Conservation (phyloP, 2,797 vertebrate species). For the Typhlichthys eigenmanni region DNA sequence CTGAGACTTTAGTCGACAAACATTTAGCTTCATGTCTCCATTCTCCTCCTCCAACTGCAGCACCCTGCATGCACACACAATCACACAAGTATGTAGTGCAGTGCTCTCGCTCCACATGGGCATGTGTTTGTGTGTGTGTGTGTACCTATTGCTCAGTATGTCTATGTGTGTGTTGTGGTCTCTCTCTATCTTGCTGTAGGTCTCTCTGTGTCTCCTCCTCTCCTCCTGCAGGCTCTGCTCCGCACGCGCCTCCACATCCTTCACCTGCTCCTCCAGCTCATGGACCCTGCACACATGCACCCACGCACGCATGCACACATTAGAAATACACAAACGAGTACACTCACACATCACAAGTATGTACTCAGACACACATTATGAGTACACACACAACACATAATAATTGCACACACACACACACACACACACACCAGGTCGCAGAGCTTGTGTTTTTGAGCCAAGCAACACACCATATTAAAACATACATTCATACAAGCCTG, state of each 20-base stretch:
- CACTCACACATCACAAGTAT: not conserved
- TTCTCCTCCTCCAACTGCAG: slow-evolving; percentile 92
- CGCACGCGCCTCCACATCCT: slow-evolving; percentile 88
- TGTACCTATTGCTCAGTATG: slow-evolving; percentile 86
- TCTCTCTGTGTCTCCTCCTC: slow-evolving; percentile 85
- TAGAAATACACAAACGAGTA: not conserved
- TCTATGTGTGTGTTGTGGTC: slow-evolving; percentile 88
- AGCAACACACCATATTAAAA: no score
- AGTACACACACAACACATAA: not conserved
- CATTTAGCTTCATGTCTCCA: slow-evolving; percentile 80
- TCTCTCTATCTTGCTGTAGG: slow-evolving; percentile 86
- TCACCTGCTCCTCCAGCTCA: slow-evolving; percentile 94
- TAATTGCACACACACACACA: not conserved
- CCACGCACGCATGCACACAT: not conserved
- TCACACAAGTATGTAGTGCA: slow-evolving; percentile 3
- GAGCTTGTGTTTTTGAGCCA: no score
- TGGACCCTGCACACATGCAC: slow-evolving; percentile 81
- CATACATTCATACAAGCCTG: no score
- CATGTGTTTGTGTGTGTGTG: slow-evolving; percentile 2
- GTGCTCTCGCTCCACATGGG: not conserved
- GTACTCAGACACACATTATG: not conserved
- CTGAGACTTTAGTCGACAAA: slow-evolving; percentile 88
- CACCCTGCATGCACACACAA: slow-evolving; percentile 38
- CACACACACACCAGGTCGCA: no score
- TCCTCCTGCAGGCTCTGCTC: slow-evolving; percentile 89